These are phyloP conservation scores for Caenorhabditis sp. DNA, from an alignment of 2,888 invertebrate species.

Conservation along the genomic window DNA sequence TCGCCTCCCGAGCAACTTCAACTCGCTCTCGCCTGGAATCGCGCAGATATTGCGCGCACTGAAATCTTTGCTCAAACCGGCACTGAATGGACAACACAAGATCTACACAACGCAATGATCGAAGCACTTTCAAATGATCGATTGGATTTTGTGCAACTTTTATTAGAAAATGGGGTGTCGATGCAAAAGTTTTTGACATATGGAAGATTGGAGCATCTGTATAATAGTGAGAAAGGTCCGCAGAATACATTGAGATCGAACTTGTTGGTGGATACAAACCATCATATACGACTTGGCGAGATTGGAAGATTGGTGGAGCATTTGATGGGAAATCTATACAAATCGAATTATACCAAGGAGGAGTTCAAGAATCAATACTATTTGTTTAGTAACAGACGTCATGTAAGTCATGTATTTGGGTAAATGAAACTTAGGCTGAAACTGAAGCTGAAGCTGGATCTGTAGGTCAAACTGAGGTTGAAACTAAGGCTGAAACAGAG, in stretches of 20 bases:
- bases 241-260: slow-evolving; percentile 81
- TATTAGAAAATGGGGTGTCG: slow-evolving; percentile 95
- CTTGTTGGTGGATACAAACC: slow-evolving; percentile 28
- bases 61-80: slow-evolving; percentile 74
- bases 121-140: slow-evolving; percentile 97
- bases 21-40: slow-evolving; percentile 93
- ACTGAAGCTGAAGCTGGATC: no score
- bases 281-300: slow-evolving; percentile 26
- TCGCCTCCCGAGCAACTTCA: slow-evolving; percentile 79
- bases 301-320: slow-evolving; percentile 91
- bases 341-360: slow-evolving; percentile 90
- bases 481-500: no score
- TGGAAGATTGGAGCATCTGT: slow-evolving; percentile 87
- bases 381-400: slow-evolving; percentile 52
- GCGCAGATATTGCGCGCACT: slow-evolving; percentile 93
- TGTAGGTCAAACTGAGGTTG: no score
- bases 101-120: slow-evolving; percentile 97
- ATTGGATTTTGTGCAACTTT: slow-evolving; percentile 96
- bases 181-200: slow-evolving; percentile 97
- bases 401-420: slow-evolving; percentile 10
- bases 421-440: no score
- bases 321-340: slow-evolving; percentile 96
- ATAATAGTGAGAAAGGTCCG: slow-evolving; percentile 86
- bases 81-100: slow-evolving; percentile 88
- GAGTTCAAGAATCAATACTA: slow-evolving; percentile 78